Evolutionary conservation across 1,140 invertebrate species (phyloP).

Genomic region (Eriosoma lanigerum): DNA sequence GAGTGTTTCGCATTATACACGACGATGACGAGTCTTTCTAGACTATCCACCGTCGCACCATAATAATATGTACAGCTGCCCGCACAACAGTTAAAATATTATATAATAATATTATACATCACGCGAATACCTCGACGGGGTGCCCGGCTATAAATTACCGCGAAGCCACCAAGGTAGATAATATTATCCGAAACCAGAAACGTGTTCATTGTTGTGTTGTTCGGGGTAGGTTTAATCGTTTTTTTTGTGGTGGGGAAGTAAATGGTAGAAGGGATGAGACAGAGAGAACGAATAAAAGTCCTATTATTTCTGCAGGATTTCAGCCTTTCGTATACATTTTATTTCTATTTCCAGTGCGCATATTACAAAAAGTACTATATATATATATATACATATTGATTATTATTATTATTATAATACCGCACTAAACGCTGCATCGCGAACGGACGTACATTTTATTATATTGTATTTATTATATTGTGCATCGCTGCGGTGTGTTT

Average conservation of each 20-base stretch:
- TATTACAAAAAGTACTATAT: not conserved
- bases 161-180: constrained; percentile 45
- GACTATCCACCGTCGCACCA: no score
- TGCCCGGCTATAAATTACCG: constrained; percentile 48
- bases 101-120: no score
- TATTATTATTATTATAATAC: constrained; percentile 7
- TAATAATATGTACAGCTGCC: no score
- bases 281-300: not conserved
- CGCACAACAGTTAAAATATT: no score
- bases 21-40: no score
- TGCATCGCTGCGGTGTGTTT: constrained; percentile 8
- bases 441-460: not conserved
- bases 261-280: not conserved
- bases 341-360: no score
- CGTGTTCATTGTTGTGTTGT: constrained; percentile 42
- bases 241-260: not conserved
- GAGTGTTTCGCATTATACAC: no score
- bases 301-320: no score
- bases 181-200: constrained; percentile 42
- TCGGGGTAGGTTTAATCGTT: constrained; percentile 48
- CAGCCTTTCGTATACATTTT: no score
- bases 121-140: constrained; percentile 27
- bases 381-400: not conserved
- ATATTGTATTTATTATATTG: constrained; percentile 2
- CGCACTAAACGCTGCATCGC: not conserved